Conservation (phyloP, 2,113 vertebrate species). For the Indri indri region DNA sequence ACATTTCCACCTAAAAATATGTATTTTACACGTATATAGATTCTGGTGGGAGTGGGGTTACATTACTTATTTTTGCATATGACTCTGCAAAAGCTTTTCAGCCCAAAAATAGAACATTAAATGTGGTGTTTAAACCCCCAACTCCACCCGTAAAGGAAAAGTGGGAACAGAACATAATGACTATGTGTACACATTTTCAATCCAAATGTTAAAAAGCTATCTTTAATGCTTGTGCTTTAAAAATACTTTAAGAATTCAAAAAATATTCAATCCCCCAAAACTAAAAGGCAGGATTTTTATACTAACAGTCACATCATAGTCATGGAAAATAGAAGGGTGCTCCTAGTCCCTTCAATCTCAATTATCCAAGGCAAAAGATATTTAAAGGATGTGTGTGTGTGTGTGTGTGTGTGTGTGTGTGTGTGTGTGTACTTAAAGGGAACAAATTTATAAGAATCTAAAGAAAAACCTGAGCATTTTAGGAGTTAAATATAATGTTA, state of each 20-base stretch:
- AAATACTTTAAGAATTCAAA: slow-evolving; percentile 16
- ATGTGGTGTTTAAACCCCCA: not conserved
- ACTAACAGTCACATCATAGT: not conserved
- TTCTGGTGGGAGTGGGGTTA: not conserved
- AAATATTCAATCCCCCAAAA: slow-evolving; percentile 11
- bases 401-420: too few relatives aligned
- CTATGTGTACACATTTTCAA: slow-evolving; percentile 14
- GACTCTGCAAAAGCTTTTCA: not conserved
- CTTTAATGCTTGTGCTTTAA: slow-evolving; percentile 7
- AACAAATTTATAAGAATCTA: not conserved
- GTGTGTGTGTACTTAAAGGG: not conserved
- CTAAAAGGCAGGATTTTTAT: not conserved
- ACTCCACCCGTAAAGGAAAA: not conserved
- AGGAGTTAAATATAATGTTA: not conserved
- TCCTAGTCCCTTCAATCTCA: slow-evolving; percentile 7
- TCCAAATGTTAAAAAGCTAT: slow-evolving; percentile 19
- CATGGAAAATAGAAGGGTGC: not conserved
- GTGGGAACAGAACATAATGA: not conserved
- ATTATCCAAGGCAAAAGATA: slow-evolving; percentile 31
- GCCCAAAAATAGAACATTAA: not conserved
- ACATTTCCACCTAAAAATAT: not conserved
- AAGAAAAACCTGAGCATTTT: slow-evolving; percentile 34
- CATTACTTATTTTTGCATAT: not conserved
- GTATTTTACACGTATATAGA: not conserved
- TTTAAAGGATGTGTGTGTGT: not conserved